These are phyloP conservation scores for Setophaga petechia DNA, from an alignment of 2,113 vertebrate species.

Conservation along the genomic window DNA sequence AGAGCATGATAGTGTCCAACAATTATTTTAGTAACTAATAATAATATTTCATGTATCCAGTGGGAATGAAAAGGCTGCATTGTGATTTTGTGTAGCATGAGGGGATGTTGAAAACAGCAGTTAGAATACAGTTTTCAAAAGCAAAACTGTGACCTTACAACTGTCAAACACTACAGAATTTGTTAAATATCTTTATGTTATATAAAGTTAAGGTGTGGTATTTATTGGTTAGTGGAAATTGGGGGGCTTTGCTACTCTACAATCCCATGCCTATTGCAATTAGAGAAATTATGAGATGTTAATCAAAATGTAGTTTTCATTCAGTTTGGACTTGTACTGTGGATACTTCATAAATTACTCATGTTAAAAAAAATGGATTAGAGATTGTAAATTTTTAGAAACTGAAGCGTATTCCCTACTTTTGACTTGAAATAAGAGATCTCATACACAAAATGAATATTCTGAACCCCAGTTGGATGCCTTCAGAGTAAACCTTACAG, in stretches of 20 bases:
- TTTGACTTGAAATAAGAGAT: background rate
- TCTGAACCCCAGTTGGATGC: background rate
- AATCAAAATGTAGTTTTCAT: background rate
- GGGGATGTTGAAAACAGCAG: background rate
- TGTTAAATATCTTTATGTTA: background rate
- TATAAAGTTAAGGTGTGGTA: background rate
- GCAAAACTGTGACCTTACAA: background rate
- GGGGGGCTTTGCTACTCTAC: background rate
- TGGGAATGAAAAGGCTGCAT: background rate
- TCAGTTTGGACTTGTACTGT: background rate
- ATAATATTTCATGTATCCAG: background rate
- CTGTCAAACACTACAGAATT: background rate
- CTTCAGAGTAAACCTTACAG: background rate
- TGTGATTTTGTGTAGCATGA: background rate
- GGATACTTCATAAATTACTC: background rate
- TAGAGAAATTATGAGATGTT: background rate
- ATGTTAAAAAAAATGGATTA: background rate
- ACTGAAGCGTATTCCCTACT: background rate
- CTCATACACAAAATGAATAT: background rate
- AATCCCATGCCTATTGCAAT: background rate
- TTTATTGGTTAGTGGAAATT: background rate
- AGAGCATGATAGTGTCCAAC: background rate
- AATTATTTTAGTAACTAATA: background rate
- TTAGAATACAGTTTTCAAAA: background rate
- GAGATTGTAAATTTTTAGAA: background rate